Base-by-base conservation (phyloP, 2,888 invertebrate species). In the Psylliodes chrysocephalus region DNA sequence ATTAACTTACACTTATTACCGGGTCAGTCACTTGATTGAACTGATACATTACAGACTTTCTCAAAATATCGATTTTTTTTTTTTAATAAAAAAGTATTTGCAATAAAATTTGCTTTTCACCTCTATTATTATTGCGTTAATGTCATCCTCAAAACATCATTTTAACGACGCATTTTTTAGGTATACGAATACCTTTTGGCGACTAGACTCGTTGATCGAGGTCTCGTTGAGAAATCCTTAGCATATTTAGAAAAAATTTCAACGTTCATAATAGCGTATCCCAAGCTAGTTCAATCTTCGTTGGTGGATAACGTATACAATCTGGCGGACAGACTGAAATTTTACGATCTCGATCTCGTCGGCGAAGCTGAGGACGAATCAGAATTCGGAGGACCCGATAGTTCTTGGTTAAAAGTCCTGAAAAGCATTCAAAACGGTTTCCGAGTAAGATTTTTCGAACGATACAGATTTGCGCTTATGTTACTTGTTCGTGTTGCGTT, bases 171-270 rank as follows among this genome's bases (percentile, higher is more conserved):
- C n/a, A n/a, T n/a, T n/a, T 81, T 84, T 2, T 83, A 95, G 90
- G 86, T 89, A 57, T 96, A 93, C 84, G 97, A 97, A 85, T 90
- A 91, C 79, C 80, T 96, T 70, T 84, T 95, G 82, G 92, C 94
- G 46, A 85, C 88, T 8, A 88, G 93, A 67, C 87, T 97, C 75
- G 85, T 90, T 4, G 93, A 94, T 76, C 86, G 87, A 75, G 96
- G 96, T 1, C 86, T 89, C 73, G 85, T 89, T 73, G 90, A 91
- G 80, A 93, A 93, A 80, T 91, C 95, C 57, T 84, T 96, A 69
- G 86, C 90, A 69, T 96, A 96, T 84, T 87, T 90, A 77, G 96
- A 96, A 85, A 89, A 89, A 73, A 88, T 95, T 38, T 88, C 92
- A 6, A 84, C 85, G 17, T 89, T 89, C 62, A 86, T 94, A 40